Evolutionary conservation across 1,140 invertebrate species (phyloP), one percentile per base, ranked within the genome.

Genomic region (Bradysia coprophila): DNA sequence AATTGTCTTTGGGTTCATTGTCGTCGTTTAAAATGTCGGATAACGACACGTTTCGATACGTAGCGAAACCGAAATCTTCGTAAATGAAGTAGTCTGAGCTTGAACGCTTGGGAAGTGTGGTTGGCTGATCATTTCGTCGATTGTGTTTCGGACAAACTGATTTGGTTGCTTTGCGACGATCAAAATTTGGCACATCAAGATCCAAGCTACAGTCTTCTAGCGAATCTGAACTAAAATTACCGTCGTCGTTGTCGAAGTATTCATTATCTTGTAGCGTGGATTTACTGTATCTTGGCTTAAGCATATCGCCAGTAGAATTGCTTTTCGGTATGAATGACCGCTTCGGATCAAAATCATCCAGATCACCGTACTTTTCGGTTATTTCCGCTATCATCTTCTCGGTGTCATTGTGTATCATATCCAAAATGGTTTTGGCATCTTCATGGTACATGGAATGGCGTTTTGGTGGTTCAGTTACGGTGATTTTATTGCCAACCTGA

Each of bases 11-110:
- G 6, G 58, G 55, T 18, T 37, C 21, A 15, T n/a, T 21, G 0
- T 58, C 55, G 16, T 49, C 48, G 21, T 47, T 43, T 5, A 61
- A 40, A 21, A 61, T 61, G 34, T 61, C 58, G 16, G 57, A 59
- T 1, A 61, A 45, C 0, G 57, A 60, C 0, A 61, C 58, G 21
- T 61, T 60, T 0, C 58, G 47, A 43, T 61, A 50, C 21, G 8
- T 8, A 15, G 54, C 54, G 11, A 57, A 51, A 48, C 56, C 59
- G 39, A 56, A 52, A 41, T 61, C 64, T 4, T 63, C 62, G 45
- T 78, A 79, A 28, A 86, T 80, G 53, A 82, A 79, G 52, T 83
- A 82, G 49, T 84, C 79, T 8, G 79, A 81, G 21, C 80, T 66
- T 42, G 76, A 76, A 38, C 79, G 56, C 40, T 76, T 64, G 0